Base-by-base conservation (phyloP, 2,888 invertebrate species). In the Cataglyphis altisquamis region DNA sequence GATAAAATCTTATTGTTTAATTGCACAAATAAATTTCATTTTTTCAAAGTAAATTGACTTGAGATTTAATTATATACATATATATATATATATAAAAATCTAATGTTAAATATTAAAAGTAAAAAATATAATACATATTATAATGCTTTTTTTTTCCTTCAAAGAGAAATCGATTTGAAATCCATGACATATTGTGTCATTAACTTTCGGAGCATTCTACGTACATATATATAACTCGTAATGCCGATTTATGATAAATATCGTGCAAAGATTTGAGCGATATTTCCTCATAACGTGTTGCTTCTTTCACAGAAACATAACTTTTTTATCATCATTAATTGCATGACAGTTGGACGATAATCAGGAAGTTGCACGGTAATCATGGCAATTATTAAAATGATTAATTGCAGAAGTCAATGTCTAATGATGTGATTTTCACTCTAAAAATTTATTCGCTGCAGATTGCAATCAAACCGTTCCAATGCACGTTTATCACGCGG, bases 381-480 rank as follows among this genome's bases (percentile, higher is more conserved):
- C 12, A 9, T 36, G 29, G 57, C 39, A 21, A 77, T 57, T 77
- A 77, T n/a, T 66, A 15, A 10, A 67, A 15, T 66, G 55, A 77
- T 77, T 67, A 77, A 77, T 77, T 67, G 57, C n/a, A 41, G 29
- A 41, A 67, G 55, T 77, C 21, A 10, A 15, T 29, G 29, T 29
- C 21, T 41, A 77, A 57, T 73, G 62, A 15, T 25, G 55, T 57
- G 21, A 77, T 57, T 55, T 67, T 18, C 39, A n/a, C n/a, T 55
- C 18, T 67, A 77, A 77, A 77, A 77, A 77, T 77, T 10, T 3
- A 25, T 67, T 29, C 55, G 15, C 29, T 67, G 67, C 32, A 57
- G 67, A 77, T 77, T 67, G 68, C 77, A 67, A 67, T 77, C 55
- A 64, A 55, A 67, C 67, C 57, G n/a, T 39, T 77, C 6, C 29